Conservation (phyloP, 2,113 vertebrate species). For the Sus scrofa region T2T-Sscrofa CM000830.6:121949001-121949500, state of each 20-base stretch:
- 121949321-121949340: conserved; percentile 43
- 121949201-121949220: conserved; percentile 37
- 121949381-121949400: conserved; percentile 61
- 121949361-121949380: conserved; percentile 62
- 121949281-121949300: conserved; percentile 67
- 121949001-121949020: not conserved
- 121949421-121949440: conserved; percentile 69
- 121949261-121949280: conserved; percentile 10
- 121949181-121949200: not conserved
- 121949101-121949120: conserved; percentile 24
- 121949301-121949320: not conserved
- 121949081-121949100: not conserved
- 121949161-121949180: not conserved
- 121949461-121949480: conserved; percentile 71
- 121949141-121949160: not conserved
- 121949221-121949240: not conserved
- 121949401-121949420: conserved; percentile 64
- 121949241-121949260: conserved; percentile 14
- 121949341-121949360: conserved; percentile 76
- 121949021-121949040: not conserved
- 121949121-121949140: conserved; percentile 13
- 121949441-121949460: conserved; percentile 71
- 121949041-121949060: not conserved
- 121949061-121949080: not conserved
- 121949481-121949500: conserved; percentile 33